A percentile compares a stretch with the other conserved stretches of the same genome.
Evolutionary conservation across 2,888 invertebrate species (phyloP).

Genomic region (Nymphalis c-album): DNA sequence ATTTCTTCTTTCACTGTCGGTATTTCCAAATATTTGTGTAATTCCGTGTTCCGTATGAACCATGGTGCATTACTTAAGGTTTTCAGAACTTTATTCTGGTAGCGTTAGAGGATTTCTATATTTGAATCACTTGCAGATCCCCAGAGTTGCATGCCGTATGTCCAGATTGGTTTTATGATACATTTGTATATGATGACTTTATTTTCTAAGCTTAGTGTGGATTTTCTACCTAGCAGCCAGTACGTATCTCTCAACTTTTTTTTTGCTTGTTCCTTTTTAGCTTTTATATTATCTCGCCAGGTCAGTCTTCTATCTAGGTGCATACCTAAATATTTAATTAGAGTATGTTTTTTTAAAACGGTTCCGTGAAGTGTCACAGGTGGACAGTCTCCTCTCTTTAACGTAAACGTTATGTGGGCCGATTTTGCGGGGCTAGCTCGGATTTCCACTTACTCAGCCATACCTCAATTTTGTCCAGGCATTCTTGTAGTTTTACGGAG

Average conservation of each 20-base stretch:
- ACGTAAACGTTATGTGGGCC: too few relatives aligned
- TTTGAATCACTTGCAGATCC: slow-evolving; percentile 19
- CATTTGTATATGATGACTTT: too few relatives aligned
- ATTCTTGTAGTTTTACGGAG: too few relatives aligned
- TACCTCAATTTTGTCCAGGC: too few relatives aligned
- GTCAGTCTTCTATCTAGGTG: too few relatives aligned
- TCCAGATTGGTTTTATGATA: slow-evolving; percentile 33
- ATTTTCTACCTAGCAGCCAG: slow-evolving; percentile 34
- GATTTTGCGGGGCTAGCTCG: too few relatives aligned
- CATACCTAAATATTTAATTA: too few relatives aligned
- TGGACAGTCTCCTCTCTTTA: too few relatives aligned
- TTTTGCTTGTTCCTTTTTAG: background rate
- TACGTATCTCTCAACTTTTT: slow-evolving; percentile 16
- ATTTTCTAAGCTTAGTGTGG: slow-evolving; percentile 21
- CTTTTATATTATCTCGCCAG: background rate
- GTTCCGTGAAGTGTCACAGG: too few relatives aligned
- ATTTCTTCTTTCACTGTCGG: background rate
- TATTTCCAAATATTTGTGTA: background rate
- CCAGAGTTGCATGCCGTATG: slow-evolving; percentile 27
- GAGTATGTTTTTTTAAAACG: too few relatives aligned
- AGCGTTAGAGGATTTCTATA: slow-evolving; percentile 14
- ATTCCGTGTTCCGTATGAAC: background rate
- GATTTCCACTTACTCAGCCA: too few relatives aligned
- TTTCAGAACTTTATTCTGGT: slow-evolving; percentile 12
- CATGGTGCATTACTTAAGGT: slow-evolving; percentile 21